Conservation (phyloP, 2,888 invertebrate genomes). For the Hydropsyche betteni region DNA sequence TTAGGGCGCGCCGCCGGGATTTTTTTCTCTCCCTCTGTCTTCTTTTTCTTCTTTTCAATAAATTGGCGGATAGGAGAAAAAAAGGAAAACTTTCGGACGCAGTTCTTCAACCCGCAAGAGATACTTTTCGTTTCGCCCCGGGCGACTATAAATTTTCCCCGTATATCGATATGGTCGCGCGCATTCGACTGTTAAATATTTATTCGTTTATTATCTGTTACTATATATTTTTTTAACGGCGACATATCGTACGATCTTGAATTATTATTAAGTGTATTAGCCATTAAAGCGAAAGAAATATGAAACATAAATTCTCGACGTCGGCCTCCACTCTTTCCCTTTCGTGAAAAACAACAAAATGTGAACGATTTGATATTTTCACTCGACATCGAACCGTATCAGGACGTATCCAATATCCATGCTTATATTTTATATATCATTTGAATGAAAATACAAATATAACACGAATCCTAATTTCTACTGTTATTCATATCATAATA, state of each 20-base stretch:
- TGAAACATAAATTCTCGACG: slow-evolving; percentile 6
- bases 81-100: slow-evolving; percentile 24
- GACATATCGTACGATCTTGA: slow-evolving; percentile 29
- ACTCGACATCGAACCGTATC: too few species aligned
- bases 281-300: slow-evolving; percentile 23
- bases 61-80: slow-evolving; percentile 42
- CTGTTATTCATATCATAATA: too few species aligned
- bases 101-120: slow-evolving; percentile 32
- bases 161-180: slow-evolving; percentile 30
- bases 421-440: too few species aligned
- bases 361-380: too few species aligned
- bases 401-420: too few species aligned
- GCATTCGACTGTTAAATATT: slow-evolving; percentile 33
- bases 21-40: slow-evolving; percentile 34
- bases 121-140: slow-evolving; percentile 26
- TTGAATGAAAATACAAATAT: too few species aligned
- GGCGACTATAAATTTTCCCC: slow-evolving; percentile 28
- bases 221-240: slow-evolving; percentile 31
- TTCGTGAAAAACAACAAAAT: neutral
- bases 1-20: slow-evolving; percentile 31
- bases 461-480: too few species aligned
- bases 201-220: slow-evolving; percentile 30
- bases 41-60: slow-evolving; percentile 43
- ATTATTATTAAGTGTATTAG: slow-evolving; percentile 29
- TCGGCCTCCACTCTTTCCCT: neutral